phyloP scores from a whole-genome alignment of 2,797 vertebrate genomes.

The Brotula barbata region DNA sequence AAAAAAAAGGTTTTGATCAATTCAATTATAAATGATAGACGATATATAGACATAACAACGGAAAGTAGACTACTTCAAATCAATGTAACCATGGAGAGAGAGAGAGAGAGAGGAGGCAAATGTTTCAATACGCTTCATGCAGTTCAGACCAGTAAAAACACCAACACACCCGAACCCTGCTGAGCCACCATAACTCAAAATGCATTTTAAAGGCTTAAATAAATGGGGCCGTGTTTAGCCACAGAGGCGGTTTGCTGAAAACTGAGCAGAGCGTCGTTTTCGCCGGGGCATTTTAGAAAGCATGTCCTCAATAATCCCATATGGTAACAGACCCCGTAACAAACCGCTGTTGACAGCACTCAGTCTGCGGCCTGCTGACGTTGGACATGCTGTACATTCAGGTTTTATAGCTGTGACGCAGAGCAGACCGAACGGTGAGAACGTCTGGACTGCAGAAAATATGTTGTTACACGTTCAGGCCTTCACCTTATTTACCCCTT shows the following conservation, averaged over 20 bases:
- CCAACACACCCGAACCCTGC: not conserved
- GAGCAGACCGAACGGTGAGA: conserved; percentile 24
- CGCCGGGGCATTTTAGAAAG: conserved; percentile 12
- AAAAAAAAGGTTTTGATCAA: not conserved
- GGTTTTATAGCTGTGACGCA: conserved; percentile 39
- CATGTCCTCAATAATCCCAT: conserved; percentile 20
- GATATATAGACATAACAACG: conserved; percentile 3
- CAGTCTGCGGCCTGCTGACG: conserved; percentile 53
- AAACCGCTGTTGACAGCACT: conserved; percentile 36
- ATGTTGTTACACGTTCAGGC: too few relatives aligned
- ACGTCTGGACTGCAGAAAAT: conserved; percentile 21
- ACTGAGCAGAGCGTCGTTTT: conserved; percentile 38
- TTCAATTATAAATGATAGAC: not conserved
- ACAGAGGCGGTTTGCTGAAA: conserved; percentile 21
- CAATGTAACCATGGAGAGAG: conserved; percentile 20
- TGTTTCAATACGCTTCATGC: conserved; percentile 21
- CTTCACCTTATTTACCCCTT: too few relatives aligned
- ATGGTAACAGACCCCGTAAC: conserved; percentile 52
- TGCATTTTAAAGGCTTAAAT: too few relatives aligned
- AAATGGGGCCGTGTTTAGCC: not conserved
- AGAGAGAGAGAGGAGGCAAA: too few relatives aligned
- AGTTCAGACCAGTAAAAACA: conserved; percentile 26
- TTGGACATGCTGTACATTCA: conserved; percentile 25
- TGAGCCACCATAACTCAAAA: conserved; percentile 26
- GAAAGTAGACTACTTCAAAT: conserved; percentile 7